Conservation (phyloP, 2,113 vertebrate genomes). For the Oreotrochilus melanogaster region DNA sequence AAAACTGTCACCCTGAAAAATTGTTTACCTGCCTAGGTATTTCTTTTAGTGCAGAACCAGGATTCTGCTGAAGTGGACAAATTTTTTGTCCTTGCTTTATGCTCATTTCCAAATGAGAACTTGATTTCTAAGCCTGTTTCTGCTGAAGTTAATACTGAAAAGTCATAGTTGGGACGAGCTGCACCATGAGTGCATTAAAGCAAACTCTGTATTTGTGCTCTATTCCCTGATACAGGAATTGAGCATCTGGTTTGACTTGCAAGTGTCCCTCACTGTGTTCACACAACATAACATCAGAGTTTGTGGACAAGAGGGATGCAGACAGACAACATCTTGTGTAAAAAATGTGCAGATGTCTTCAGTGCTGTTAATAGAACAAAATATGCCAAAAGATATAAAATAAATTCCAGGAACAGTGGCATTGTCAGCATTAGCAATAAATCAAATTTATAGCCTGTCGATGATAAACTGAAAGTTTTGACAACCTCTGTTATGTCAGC, state of each 20-base stretch:
- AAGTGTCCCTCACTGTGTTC: slow-evolving; percentile 50
- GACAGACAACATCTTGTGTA: background rate
- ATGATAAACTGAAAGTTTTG: background rate
- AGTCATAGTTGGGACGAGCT: background rate
- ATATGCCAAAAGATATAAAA: background rate
- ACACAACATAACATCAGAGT: background rate
- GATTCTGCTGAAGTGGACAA: background rate
- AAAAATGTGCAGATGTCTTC: background rate
- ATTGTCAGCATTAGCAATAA: background rate
- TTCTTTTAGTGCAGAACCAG: background rate
- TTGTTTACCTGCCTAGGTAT: background rate
- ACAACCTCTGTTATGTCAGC: background rate
- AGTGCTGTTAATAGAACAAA: background rate
- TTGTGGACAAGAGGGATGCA: background rate
- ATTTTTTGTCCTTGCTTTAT: background rate
- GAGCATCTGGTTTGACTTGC: slow-evolving; percentile 49
- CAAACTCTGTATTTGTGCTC: background rate
- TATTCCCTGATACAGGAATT: background rate
- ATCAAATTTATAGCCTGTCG: background rate
- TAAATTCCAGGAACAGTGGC: background rate
- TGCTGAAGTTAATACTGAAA: background rate
- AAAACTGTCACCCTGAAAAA: background rate
- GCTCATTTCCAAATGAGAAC: background rate
- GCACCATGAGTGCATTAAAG: background rate
- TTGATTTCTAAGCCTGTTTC: background rate